Base-by-base conservation (phyloP, 2,113 vertebrate genomes). In the Hemibagrus wyckioides region DNA sequence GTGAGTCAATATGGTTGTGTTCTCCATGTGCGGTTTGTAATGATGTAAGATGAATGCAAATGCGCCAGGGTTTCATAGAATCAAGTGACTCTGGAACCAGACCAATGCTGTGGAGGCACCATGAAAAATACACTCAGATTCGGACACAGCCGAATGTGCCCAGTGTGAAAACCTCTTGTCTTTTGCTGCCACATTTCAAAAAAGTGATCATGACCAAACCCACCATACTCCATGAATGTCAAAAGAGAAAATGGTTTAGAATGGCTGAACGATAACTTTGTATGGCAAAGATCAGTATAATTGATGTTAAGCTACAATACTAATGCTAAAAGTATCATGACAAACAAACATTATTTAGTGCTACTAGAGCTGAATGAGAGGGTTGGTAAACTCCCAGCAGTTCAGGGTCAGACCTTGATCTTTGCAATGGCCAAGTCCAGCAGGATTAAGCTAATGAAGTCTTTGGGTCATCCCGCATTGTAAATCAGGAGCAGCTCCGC, bases 241-340 rank as follows among this genome's bases (percentile, higher is more conserved):
- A 73, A 73, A 73, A 9, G 9, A 19, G 21, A 73, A 41, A 69
- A 44, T 69, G 15, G 30, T 21, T 41, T 11, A 94, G 89, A 57
- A 80, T 93, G 92, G 93, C 92, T 94, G 93, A 95, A 94, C 92
- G 92, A 93, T 92, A 92, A 93, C 93, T 92, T 90, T 85, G 92
- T 82, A 63, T 67, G 83, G 65, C 33, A 81, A 39, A 4, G 48
- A 19, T 77, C 14, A 30, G 17, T 6, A 52, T 52, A 19, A 30
- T 8, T 56, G 56, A 28, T 41, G 80, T 8, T 63, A 73, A 75
- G 73, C 44, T 54, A 87, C 56, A 61, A 17, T n/a, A 48, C 41
- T 59, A 41, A 50, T 54, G 39, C 2, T 67, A 36, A n/a, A n/a
- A 44, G 36, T 52, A 8, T 59, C 33, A 30, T 25, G 65, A 39